Percentiles rank a stretch among this genome's conserved stretches.
Conservation (phyloP, 1,140 invertebrate species). For the Thaumetopoea pityocampa region DNA sequence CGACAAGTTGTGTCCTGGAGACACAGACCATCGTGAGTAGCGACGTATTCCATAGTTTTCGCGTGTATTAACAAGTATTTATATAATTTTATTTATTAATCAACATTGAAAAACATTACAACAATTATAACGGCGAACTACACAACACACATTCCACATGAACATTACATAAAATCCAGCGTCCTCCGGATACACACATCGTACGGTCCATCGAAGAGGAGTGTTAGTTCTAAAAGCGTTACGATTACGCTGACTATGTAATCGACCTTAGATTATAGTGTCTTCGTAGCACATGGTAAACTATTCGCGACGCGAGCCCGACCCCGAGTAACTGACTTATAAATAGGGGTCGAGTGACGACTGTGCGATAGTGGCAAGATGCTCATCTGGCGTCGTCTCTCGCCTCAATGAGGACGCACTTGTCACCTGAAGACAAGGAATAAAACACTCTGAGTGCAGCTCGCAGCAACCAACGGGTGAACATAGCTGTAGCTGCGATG, state of each 20-base stretch:
- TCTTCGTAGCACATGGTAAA: slow-evolving; percentile 73
- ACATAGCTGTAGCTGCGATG: slow-evolving; percentile 71
- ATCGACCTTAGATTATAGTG: slow-evolving; percentile 71
- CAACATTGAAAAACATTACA: slow-evolving; percentile 50
- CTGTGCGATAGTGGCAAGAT: slow-evolving; percentile 67
- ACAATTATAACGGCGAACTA: slow-evolving; percentile 62
- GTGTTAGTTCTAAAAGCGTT: slow-evolving; percentile 72
- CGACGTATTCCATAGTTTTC: slow-evolving; percentile 39
- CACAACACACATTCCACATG: slow-evolving; percentile 69
- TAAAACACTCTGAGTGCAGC: slow-evolving; percentile 75
- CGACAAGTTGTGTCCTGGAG: slow-evolving; percentile 92
- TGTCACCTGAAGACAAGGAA: slow-evolving; percentile 81
- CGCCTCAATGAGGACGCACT: slow-evolving; percentile 80
- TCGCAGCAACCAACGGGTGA: slow-evolving; percentile 61
- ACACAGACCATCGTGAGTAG: slow-evolving; percentile 69
- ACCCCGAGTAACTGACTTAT: slow-evolving; percentile 57
- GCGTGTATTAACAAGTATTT: slow-evolving; percentile 28
- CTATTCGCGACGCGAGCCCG: slow-evolving; percentile 67
- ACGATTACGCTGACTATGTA: slow-evolving; percentile 71
- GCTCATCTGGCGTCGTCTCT: slow-evolving; percentile 78
- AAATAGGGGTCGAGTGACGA: slow-evolving; percentile 65
- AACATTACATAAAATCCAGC: slow-evolving; percentile 64
- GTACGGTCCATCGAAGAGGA: slow-evolving; percentile 57
- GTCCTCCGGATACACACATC: slow-evolving; percentile 72
- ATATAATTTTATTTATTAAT: slow-evolving; percentile 6